These are phyloP conservation scores for Thymelicus acteon DNA, from an alignment of 2,888 invertebrate genomes.

Conservation along the genomic window DNA sequence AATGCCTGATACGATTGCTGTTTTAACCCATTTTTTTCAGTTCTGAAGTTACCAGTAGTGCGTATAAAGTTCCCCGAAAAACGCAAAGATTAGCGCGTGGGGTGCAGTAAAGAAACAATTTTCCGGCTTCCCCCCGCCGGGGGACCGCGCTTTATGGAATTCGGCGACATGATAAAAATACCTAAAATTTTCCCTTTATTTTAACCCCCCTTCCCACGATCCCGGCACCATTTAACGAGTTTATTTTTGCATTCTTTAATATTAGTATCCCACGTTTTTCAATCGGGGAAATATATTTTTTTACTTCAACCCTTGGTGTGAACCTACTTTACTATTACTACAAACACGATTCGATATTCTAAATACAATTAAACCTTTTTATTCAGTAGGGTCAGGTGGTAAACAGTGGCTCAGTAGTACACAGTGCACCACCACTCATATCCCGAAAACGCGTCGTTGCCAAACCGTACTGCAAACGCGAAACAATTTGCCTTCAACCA, in stretches of 20 bases:
- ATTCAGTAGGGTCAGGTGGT: too few species aligned
- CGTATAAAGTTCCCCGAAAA: constrained; percentile 33
- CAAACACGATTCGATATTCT: too few species aligned
- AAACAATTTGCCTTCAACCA: too few species aligned
- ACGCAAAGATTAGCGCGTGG: constrained; percentile 75
- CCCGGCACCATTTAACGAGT: constrained; percentile 50
- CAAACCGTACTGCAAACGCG: too few species aligned
- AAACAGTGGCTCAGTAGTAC: too few species aligned
- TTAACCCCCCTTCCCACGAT: constrained; percentile 41
- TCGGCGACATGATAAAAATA: constrained; percentile 78
- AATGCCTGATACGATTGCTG: too few species aligned
- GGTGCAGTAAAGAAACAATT: constrained; percentile 84
- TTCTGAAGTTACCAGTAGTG: constrained; percentile 30
- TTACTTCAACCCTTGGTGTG: not conserved
- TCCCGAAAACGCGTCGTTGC: too few species aligned
- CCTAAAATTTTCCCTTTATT: constrained; percentile 55
- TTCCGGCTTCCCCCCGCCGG: constrained; percentile 68
- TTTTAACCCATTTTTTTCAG: not conserved
- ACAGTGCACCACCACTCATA: too few species aligned
- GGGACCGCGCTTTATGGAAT: constrained; percentile 70
- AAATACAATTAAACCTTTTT: too few species aligned
- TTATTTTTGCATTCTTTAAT: constrained; percentile 45
- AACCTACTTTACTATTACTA: too few species aligned
- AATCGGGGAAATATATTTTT: constrained; percentile 16
- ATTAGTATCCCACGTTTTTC: constrained; percentile 10